These are phyloP conservation scores for Ovibos moschatus DNA, from an alignment of 2,113 vertebrate species.

Conservation along the genomic window DNA sequence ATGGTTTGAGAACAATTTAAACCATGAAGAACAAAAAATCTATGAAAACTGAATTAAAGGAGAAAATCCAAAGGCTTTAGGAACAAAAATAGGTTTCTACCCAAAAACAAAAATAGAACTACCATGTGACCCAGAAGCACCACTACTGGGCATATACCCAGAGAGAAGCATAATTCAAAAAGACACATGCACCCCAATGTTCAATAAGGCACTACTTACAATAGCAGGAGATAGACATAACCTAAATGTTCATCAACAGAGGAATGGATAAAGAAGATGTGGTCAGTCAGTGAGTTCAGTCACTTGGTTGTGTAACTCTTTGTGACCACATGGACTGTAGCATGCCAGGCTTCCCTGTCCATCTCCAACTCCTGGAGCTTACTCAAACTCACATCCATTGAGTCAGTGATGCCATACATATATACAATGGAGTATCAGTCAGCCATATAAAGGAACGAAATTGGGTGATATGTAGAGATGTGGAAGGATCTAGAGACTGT, in stretches of 20 bases:
- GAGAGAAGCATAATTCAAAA: neutral
- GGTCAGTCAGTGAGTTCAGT: neutral
- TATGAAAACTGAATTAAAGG: neutral
- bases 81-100: neutral
- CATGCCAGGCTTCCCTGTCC: neutral
- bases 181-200: neutral
- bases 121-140: neutral
- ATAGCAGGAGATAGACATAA: neutral
- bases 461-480: neutral
- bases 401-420: neutral
- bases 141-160: neutral
- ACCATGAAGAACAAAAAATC: neutral
- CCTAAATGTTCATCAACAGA: neutral
- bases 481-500: neutral
- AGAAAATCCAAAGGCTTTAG: neutral
- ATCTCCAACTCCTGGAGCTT: neutral
- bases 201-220: neutral
- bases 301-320: neutral
- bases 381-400: neutral
- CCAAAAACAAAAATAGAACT: neutral
- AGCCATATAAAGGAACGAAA: accelerated
- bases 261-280: neutral
- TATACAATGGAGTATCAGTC: neutral
- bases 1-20: neutral
- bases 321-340: neutral